Conservation (phyloP, 2,888 invertebrate species). For the Cremastobaeus sp. region DNA sequence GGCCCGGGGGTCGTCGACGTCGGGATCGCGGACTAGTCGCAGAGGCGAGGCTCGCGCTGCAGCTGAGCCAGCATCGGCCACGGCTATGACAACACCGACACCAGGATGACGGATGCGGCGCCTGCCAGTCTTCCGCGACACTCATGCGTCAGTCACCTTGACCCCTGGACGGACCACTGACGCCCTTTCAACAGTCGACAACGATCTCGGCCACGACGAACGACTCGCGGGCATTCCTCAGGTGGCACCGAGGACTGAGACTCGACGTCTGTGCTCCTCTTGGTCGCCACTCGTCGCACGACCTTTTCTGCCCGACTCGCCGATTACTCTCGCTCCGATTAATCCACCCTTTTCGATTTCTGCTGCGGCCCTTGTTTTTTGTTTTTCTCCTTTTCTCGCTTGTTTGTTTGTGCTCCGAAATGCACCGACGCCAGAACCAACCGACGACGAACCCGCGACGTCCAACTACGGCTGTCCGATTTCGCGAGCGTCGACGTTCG, state of each 20-base stretch:
- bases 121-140: constrained; percentile 72
- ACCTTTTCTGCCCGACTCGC: not conserved
- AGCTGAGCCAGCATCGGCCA: constrained; percentile 64
- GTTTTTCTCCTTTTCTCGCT: not conserved
- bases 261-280: constrained; percentile 27
- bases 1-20: constrained; percentile 55
- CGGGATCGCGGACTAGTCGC: constrained; percentile 60
- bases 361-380: too few species aligned
- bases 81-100: constrained; percentile 58
- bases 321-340: not conserved
- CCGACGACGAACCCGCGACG: constrained; percentile 16
- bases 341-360: not conserved
- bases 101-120: constrained; percentile 63
- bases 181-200: constrained; percentile 52
- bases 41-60: constrained; percentile 57
- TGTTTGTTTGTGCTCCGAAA: not conserved
- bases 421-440: not conserved
- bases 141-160: constrained; percentile 75
- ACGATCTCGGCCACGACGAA: constrained; percentile 53
- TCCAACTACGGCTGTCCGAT: constrained; percentile 6
- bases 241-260: constrained; percentile 30
- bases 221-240: constrained; percentile 48
- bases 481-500: not conserved
- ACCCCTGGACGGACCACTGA: constrained; percentile 63
- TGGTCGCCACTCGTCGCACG: constrained; percentile 17